Base-by-base conservation (phyloP, 2,888 invertebrate genomes). In the Invenusta paracnida region DNA sequence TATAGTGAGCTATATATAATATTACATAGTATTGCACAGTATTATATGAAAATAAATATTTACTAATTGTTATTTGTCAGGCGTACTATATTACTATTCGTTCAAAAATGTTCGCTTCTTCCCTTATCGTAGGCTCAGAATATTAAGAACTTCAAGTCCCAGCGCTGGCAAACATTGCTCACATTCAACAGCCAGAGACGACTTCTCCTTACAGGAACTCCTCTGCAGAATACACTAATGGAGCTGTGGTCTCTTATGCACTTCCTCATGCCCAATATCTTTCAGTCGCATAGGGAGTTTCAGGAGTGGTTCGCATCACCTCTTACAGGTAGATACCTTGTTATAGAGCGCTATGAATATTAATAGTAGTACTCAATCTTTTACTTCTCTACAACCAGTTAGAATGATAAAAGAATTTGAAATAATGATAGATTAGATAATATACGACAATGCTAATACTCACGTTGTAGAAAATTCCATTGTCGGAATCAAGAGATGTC, bases 121-220 rank as follows among this genome's bases (percentile, higher is more conserved):
- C n/a, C n/a, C n/a, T n/a, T n/a, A n/a, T n/a, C n/a, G n/a, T n/a
- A 98, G 92, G 98, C 98, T 66, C 99, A 99, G 91, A 98, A 99
- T 91, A 99, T 99, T 87, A 99, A 99, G 92, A 99, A 99, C 92
- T 99, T 98, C 91, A 98, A 98, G 92, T 97, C 97, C 27, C 98
- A 98, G 91, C 93, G 99, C 87, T 99, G 99, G 99, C 98, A 98
- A 92, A 93, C 97, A 90, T 92, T 99, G 88, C 93, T 99, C 86
- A 98, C 97, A 92, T 96, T 98, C 91, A 95, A 96, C 90, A 96
- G 96, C 0, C 95, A 96, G 91, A 94, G 96, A 90, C 94, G 98
- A 86, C 93, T 98, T 87, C 93, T 98, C 87, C 92, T 98, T 89
- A 98, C 97, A 86, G 97, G 88, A 84, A 98, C 97, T 87, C 97